Evolutionary conservation across 2,888 invertebrate species (phyloP), one percentile per base, ranked within the genome.

Genomic region (Tinea trinotella): DNA sequence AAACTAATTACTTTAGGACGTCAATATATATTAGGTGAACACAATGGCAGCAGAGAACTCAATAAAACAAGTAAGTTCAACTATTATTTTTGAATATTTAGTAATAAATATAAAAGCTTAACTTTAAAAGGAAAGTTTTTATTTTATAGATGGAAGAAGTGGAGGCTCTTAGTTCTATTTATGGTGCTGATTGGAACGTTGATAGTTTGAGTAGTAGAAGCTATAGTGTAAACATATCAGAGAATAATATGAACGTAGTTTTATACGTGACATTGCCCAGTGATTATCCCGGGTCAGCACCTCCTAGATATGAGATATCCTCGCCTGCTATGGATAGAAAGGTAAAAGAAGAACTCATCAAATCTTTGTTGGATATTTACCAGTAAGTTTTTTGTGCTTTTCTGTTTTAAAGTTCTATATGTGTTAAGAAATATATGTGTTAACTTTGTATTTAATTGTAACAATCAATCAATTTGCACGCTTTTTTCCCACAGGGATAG

Each of bases 111-210:
- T 48, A 5, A 24, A 24, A 24, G 18, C 30, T 22, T 30, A 52
- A 52, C 9, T 18, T 48, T 35, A 12, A 36, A 2, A 40, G 5
- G 3, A 30, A 15, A 9, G 20, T 15, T 24, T 35, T 2, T 52
- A 5, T 40, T 20, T 10, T 58, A 19, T 57, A 90, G 90, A 73
- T 74, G 3, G 92, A 92, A 59, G 94, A 94, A 84, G 81, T 93
- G 13, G 92, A 93, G 76, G 92, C 90, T 0, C 73, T 94, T 13
- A 80, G 84, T 58, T 88, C 93, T 2, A 94, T 94, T 59, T 94
- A 93, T 66, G 90, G 88, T 1, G 79, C 89, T 17, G 91, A 93
- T 60, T 93, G 91, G 90, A 81, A 79, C 55, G 81, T 81, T 3
- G 90, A 92, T 58, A 87, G 88, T 64, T 87, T 83, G 54, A 75